Conservation (phyloP, 2,113 vertebrate species). For the Callithrix jacchus region DNA sequence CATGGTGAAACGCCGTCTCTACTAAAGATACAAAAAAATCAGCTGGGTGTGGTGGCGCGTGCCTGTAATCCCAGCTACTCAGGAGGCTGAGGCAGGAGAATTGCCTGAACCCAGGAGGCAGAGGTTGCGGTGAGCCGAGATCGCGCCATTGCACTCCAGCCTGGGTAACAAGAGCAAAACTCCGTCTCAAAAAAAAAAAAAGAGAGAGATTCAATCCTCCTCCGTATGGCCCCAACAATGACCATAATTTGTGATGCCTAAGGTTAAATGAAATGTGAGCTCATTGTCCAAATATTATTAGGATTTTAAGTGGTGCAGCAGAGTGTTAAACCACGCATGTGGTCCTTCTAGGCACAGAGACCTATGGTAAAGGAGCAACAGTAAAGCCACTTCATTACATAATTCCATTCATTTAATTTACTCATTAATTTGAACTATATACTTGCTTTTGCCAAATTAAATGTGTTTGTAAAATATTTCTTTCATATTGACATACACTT, state of each 20-base stretch:
- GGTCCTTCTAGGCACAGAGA: neutral
- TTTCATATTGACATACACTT: neutral
- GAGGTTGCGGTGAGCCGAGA: no score
- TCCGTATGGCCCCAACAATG: neutral
- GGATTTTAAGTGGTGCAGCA: neutral
- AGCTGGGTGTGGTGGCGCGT: no score
- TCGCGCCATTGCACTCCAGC: no score
- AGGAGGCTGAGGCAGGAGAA: no score
- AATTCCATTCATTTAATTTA: neutral
- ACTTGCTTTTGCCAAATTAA: neutral
- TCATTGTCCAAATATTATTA: neutral
- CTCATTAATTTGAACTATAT: neutral
- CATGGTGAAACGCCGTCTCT: no score
- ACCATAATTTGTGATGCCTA: neutral
- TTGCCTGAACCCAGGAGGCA: no score
- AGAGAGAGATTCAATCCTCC: neutral
- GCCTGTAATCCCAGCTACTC: no score
- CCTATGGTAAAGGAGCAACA: neutral
- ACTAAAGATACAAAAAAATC: no score
- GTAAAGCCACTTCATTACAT: neutral
- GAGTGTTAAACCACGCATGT: rapidly evolving
- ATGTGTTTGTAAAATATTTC: neutral
- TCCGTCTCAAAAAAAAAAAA: no score
- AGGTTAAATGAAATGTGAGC: neutral
- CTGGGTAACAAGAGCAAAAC: no score